Evolutionary conservation across 2,888 invertebrate species (phyloP).

Genomic region (Sarcophaga carnaria): DNA sequence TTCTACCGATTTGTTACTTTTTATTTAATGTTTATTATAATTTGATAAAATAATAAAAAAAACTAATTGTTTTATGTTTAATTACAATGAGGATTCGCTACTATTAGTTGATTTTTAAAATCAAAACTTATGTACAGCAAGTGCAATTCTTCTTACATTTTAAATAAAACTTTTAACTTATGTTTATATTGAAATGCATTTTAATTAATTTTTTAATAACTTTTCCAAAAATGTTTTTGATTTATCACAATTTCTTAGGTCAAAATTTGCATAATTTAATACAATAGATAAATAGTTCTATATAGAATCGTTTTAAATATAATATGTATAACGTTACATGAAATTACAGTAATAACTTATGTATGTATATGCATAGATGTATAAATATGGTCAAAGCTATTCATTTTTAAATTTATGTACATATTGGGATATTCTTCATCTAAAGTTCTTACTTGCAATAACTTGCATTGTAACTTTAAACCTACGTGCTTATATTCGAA

Average conservation of each 20-base stretch:
- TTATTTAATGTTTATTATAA: conserved; percentile 27
- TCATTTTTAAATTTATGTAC: conserved; percentile 17
- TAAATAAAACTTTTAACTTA: conserved; percentile 28
- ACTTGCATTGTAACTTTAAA: conserved; percentile 22
- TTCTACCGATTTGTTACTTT: conserved; percentile 20
- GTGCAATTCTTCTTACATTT: conserved; percentile 26
- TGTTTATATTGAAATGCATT: conserved; percentile 38
- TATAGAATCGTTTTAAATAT: conserved; percentile 29
- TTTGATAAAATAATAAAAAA: conserved; percentile 24
- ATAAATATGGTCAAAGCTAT: conserved; percentile 39
- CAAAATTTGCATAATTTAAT: conserved; percentile 26
- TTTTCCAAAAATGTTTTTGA: conserved; percentile 35
- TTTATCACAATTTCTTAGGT: conserved; percentile 67
- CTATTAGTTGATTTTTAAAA: conserved; percentile 37
- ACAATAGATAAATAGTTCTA: conserved; percentile 1
- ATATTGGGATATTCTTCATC: conserved; percentile 19
- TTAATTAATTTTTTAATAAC: conserved; percentile 29
- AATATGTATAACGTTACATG: background rate
- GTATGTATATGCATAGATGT: conserved; percentile 1
- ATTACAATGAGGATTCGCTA: conserved; percentile 41
- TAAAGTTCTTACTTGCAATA: conserved; percentile 13
- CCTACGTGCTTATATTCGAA: conserved; percentile 44
- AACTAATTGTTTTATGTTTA: conserved; percentile 36
- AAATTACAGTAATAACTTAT: background rate
- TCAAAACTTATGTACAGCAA: conserved; percentile 52